Evolutionary conservation across 92 coral and sea anemone species (phyloP).

Genomic region (Actinostola sp.): DNA sequence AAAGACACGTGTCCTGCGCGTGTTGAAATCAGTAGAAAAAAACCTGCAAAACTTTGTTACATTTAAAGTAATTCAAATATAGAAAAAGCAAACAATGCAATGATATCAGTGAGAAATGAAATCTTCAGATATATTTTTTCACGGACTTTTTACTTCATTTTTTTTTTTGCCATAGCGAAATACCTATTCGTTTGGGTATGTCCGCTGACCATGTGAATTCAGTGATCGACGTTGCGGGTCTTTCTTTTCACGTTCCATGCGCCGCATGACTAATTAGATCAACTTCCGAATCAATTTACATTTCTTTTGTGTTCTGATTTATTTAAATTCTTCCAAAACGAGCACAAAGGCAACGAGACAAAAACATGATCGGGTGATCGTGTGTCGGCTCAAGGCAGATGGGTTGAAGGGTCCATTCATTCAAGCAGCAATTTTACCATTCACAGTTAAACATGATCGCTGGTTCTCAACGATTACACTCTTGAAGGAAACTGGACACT

Average conservation of each 20-base stretch:
- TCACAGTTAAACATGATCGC: background rate
- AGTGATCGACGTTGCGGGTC: background rate
- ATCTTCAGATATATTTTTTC: too few relatives aligned
- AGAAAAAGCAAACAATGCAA: background rate
- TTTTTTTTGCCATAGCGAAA: too few relatives aligned
- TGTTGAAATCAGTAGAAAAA: slow-evolving; percentile 1
- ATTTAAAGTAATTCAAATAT: background rate
- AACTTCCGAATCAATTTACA: slow-evolving; percentile 19
- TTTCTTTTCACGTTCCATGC: slow-evolving; percentile 13
- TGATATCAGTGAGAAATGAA: background rate
- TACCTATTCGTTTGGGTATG: too few relatives aligned
- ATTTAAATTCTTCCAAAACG: slow-evolving; percentile 34
- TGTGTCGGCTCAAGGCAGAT: slow-evolving; percentile 7
- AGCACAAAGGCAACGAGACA: slow-evolving; percentile 10
- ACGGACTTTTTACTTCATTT: too few relatives aligned
- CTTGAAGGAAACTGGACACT: background rate
- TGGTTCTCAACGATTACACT: background rate
- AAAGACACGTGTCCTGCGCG: slow-evolving; percentile 5
- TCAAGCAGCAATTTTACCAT: background rate
- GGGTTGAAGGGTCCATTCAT: slow-evolving; percentile 7
- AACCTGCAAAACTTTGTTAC: slow-evolving; percentile 2
- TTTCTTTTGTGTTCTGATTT: slow-evolving; percentile 34
- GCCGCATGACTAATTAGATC: slow-evolving; percentile 8
- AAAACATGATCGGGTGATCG: slow-evolving; percentile 3
- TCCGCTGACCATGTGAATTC: too few relatives aligned